phyloP scores from a whole-genome alignment of 2,113 vertebrate species.

The Sturnira hondurensis region DNA sequence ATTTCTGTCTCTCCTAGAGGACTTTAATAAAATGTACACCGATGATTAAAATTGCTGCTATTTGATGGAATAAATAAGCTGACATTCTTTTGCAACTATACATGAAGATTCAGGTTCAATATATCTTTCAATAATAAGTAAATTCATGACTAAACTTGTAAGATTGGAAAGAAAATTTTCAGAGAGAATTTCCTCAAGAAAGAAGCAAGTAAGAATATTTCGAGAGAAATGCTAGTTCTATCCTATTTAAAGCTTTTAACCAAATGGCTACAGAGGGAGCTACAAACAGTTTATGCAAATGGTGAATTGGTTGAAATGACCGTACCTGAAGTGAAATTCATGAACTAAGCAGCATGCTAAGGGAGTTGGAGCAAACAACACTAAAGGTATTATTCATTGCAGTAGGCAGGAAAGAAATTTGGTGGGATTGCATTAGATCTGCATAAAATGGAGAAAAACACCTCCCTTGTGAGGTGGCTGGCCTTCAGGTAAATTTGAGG shows the following conservation, averaged over 20 bases:
- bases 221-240: neutral
- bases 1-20: neutral
- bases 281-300: neutral
- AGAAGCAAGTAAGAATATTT: neutral
- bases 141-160: neutral
- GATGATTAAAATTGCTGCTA: neutral
- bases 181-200: neutral
- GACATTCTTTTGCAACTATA: neutral
- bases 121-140: neutral
- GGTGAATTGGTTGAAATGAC: neutral
- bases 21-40: neutral
- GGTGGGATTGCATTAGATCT: neutral
- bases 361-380: neutral
- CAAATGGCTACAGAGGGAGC: neutral
- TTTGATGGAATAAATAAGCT: neutral
- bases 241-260: neutral
- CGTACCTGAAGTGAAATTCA: neutral
- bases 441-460: neutral
- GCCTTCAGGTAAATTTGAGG: neutral
- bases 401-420: neutral
- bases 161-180: neutral
- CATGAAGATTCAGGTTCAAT: neutral
- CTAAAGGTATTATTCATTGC: neutral
- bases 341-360: neutral
- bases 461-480: neutral